Percentiles rank a stretch among this genome's conserved stretches.
phyloP scores from a whole-genome alignment of 2,797 vertebrate genomes.

The Hyperoplus lanceolatus region DNA sequence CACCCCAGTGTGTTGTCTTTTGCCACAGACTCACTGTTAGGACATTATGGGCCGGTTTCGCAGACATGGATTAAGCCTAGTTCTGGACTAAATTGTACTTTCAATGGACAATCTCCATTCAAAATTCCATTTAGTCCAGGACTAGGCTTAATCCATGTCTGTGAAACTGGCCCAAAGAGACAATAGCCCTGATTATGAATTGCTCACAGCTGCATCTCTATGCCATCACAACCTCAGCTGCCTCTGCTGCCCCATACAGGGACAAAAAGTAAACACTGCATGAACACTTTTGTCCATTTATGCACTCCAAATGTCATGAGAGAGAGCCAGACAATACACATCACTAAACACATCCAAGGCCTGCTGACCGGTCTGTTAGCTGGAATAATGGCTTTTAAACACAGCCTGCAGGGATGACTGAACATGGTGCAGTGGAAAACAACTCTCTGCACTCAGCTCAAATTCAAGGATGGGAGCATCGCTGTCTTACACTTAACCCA shows the following conservation, averaged over 20 bases:
- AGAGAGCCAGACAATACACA: constrained; percentile 72
- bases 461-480: constrained; percentile 37
- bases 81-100: too few species aligned
- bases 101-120: too few species aligned
- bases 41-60: too few species aligned
- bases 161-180: too few species aligned
- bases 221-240: constrained; percentile 29
- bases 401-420: constrained; percentile 72
- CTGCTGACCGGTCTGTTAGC: constrained; percentile 70
- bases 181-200: constrained; percentile 58
- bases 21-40: constrained; percentile 31
- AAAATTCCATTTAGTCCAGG: too few species aligned
- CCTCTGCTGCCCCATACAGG: constrained; percentile 41
- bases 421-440: constrained; percentile 69
- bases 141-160: too few species aligned
- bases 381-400: constrained; percentile 79
- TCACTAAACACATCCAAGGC: constrained; percentile 73
- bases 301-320: constrained; percentile 69
- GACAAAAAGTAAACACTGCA: constrained; percentile 47
- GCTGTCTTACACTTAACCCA: constrained; percentile 38
- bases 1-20: constrained; percentile 23
- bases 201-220: constrained; percentile 53
- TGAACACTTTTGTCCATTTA: constrained; percentile 72
- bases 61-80: too few species aligned
- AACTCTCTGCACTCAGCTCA: constrained; percentile 58